Evolutionary conservation across 92 coral and sea anemone genomes (phyloP).

Genomic region (Epizoanthus stellaris): DNA sequence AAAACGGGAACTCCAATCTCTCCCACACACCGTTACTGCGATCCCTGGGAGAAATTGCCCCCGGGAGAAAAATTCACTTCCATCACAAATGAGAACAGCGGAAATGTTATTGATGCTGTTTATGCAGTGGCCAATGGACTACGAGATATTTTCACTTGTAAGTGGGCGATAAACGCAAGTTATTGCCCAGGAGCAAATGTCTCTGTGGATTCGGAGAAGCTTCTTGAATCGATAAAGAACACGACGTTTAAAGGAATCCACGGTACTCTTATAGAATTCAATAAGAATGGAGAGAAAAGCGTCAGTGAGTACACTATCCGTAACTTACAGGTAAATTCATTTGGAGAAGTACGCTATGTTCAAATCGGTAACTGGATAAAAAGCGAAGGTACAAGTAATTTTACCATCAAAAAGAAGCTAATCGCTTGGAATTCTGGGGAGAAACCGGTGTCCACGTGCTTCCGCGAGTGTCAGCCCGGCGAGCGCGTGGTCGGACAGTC

Average conservation of each 20-base stretch:
- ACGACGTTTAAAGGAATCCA: conserved; percentile 71
- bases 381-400: conserved; percentile 31
- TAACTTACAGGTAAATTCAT: conserved; percentile 61
- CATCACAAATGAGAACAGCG: conserved; percentile 56
- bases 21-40: conserved; percentile 46
- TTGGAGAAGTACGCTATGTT: conserved; percentile 45
- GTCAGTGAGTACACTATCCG: conserved; percentile 80
- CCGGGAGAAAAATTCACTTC: conserved; percentile 37
- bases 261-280: conserved; percentile 66
- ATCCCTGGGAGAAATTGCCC: conserved; percentile 59
- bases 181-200: conserved; percentile 56
- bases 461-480: conserved; percentile 86
- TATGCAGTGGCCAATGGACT: conserved; percentile 80
- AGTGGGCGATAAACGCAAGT: background rate
- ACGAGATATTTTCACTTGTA: conserved; percentile 66
- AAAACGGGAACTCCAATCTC: conserved; percentile 9
- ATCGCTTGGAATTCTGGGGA: conserved; percentile 80
- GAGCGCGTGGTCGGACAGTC: conserved; percentile 89
- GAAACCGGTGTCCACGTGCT: conserved; percentile 83
- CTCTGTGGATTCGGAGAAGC: conserved; percentile 62
- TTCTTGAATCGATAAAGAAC: conserved; percentile 60
- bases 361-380: conserved; percentile 79
- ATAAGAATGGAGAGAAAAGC: conserved; percentile 79
- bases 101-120: conserved; percentile 88
- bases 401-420: conserved; percentile 51